phyloP scores from a whole-genome alignment of 2,888 invertebrate species.

The Platycheirus rosarum region DNA sequence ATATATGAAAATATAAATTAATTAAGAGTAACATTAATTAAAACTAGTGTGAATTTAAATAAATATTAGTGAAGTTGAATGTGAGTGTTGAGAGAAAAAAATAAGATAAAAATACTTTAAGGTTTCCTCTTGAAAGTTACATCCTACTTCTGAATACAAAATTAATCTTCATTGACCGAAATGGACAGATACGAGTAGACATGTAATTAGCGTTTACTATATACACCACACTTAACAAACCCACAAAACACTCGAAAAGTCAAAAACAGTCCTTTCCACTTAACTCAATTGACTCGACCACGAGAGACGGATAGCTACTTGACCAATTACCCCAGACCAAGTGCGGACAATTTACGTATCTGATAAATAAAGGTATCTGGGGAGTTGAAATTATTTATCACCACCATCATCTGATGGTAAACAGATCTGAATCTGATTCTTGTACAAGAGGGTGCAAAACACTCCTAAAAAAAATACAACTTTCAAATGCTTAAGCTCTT shows the following conservation, averaged over 20 bases:
- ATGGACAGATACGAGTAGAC: conserved; percentile 49
- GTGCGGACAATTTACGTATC: conserved; percentile 43
- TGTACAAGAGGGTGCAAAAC: neutral
- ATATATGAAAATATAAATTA: no score
- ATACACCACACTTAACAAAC: conserved; percentile 24
- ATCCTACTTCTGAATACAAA: conserved; percentile 1
- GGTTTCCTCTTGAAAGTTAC: conserved; percentile 41
- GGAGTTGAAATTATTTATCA: conserved; percentile 45
- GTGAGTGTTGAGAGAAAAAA: conserved; percentile 56
- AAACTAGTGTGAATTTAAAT: conserved; percentile 5
- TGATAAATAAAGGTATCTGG: conserved; percentile 30
- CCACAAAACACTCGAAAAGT: conserved; percentile 49
- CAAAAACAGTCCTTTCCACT: conserved; percentile 71
- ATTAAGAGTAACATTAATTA: conserved; percentile 26
- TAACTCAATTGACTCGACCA: conserved; percentile 46
- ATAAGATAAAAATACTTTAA: conserved; percentile 19
- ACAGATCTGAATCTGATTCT: neutral
- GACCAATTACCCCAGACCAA: conserved; percentile 55
- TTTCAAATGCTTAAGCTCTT: conserved; percentile 38
- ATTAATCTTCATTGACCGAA: conserved; percentile 39
- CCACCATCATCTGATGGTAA: conserved; percentile 20
- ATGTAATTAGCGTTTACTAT: neutral
- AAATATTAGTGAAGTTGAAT: conserved; percentile 48
- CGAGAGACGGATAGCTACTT: conserved; percentile 35
- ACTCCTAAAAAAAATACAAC: conserved; percentile 2